phyloP scores from a whole-genome alignment of 2,797 vertebrate species.

The Scleropages formosus region DNA sequence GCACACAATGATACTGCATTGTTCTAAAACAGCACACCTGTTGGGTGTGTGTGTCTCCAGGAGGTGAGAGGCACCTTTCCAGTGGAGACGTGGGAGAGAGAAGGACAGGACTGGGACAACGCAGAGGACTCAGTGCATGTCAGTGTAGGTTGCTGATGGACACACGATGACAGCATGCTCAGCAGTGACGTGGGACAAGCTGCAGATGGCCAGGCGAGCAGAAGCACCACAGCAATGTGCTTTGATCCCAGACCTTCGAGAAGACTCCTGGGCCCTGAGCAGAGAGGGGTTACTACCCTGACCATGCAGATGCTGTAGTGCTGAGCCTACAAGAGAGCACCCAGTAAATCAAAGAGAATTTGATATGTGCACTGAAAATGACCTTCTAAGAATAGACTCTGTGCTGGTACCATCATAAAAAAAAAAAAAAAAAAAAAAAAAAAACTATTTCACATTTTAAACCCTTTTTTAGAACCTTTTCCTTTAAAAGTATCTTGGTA shows the following conservation, averaged over 20 bases:
- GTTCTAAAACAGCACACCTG: neutral
- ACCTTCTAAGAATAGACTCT: conserved; percentile 63
- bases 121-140: conserved; percentile 21
- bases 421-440: no score
- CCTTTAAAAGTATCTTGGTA: no score
- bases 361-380: conserved; percentile 57
- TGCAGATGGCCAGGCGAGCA: conserved; percentile 2
- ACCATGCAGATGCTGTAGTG: conserved; percentile 8
- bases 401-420: conserved; percentile 36
- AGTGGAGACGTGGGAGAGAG: neutral
- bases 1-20: neutral
- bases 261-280: conserved; percentile 3
- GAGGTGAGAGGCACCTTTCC: neutral
- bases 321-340: conserved; percentile 20
- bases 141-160: conserved; percentile 25
- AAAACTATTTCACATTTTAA: conserved; percentile 54
- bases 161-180: conserved; percentile 33
- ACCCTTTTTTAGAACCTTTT: no score
- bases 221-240: conserved; percentile 24
- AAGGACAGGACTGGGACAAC: neutral
- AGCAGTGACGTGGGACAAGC: conserved; percentile 39
- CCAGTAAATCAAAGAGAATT: conserved; percentile 49
- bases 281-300: conserved; percentile 20
- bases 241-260: no score
- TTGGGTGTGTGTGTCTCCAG: neutral